Conservation (phyloP, 2,888 invertebrate genomes). For the Lasioglossum zephyrum region DNA sequence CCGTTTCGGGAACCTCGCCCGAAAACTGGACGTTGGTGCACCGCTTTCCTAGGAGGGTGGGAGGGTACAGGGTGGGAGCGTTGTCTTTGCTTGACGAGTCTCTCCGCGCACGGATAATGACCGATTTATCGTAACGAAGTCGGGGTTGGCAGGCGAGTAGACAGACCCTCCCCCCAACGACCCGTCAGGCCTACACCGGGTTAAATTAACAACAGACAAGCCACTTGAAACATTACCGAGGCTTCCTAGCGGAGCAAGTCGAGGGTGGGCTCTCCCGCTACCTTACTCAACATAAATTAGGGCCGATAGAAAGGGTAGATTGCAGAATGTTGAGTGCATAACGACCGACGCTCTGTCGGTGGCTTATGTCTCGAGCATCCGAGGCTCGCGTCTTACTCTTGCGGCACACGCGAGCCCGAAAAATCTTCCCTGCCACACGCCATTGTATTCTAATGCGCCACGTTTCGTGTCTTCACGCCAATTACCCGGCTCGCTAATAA, state of each 20-base stretch:
- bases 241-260: constrained; percentile 76
- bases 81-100: constrained; percentile 45
- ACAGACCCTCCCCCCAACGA: constrained; percentile 70
- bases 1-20: not conserved
- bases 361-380: constrained; percentile 70
- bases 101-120: constrained; percentile 72
- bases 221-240: constrained; percentile 84
- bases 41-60: not conserved
- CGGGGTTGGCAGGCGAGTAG: constrained; percentile 78
- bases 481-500: not conserved
- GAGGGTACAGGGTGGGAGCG: not conserved
- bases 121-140: constrained; percentile 81
- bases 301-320: constrained; percentile 84
- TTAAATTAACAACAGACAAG: constrained; percentile 84
- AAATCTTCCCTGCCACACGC: constrained; percentile 62
- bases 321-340: constrained; percentile 82
- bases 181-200: constrained; percentile 79
- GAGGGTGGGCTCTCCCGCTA: constrained; percentile 77
- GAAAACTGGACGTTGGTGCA: constrained; percentile 1
- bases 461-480: not conserved
- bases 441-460: constrained; percentile 55
- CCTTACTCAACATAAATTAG: constrained; percentile 84
- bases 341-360: constrained; percentile 70
- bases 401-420: constrained; percentile 66
- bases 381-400: constrained; percentile 71